These are phyloP conservation scores for Neodiprion fabricii DNA, from an alignment of 1,140 invertebrate genomes.

Conservation along the genomic window DNA sequence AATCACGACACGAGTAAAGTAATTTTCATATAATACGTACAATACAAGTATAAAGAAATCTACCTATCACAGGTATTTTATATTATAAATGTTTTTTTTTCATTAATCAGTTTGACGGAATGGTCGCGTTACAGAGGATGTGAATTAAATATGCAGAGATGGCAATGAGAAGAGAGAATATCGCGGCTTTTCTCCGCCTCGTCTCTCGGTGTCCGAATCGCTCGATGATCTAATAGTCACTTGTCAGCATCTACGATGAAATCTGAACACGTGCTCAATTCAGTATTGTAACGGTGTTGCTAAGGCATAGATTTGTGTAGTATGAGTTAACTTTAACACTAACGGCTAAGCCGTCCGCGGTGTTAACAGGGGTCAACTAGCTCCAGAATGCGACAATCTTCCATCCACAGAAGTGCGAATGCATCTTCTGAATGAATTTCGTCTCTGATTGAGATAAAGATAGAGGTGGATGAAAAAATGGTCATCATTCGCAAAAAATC, in stretches of 20 bases:
- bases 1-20: too few species aligned
- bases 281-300: slow-evolving; percentile 39
- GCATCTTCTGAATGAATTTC: slow-evolving; percentile 19
- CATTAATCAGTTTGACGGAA: background rate
- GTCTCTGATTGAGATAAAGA: slow-evolving; percentile 12
- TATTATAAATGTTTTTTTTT: background rate
- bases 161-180: background rate
- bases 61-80: too few species aligned
- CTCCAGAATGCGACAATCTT: slow-evolving; percentile 61
- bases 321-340: slow-evolving; percentile 59
- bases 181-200: background rate
- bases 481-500: too few species aligned
- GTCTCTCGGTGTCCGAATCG: background rate
- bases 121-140: background rate
- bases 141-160: slow-evolving; percentile 8
- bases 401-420: slow-evolving; percentile 42
- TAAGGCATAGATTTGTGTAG: slow-evolving; percentile 55
- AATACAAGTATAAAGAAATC: too few species aligned
- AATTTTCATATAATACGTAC: too few species aligned
- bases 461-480: too few species aligned
- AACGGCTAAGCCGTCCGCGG: slow-evolving; percentile 59
- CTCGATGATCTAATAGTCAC: slow-evolving; percentile 7
- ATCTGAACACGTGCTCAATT: slow-evolving; percentile 62
- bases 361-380: slow-evolving; percentile 62
- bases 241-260: slow-evolving; percentile 43